Evolutionary conservation across 2,113 vertebrate species (phyloP), one percentile per base, ranked within the genome.

Genomic region (Morone chrysops): DNA sequence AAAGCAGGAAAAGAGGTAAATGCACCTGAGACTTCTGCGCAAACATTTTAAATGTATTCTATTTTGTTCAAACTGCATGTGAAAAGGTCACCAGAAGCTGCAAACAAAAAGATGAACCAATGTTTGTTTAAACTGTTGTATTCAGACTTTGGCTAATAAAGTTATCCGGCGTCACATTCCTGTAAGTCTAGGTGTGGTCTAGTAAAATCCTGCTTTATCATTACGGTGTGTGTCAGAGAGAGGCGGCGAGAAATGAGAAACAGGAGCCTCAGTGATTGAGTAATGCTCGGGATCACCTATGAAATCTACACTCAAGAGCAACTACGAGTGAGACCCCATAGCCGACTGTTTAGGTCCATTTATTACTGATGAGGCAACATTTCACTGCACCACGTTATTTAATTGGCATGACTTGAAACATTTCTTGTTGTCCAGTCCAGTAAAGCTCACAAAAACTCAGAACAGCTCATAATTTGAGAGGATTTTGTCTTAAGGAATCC

Each of bases 161-260:
- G 70, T 77, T 48, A 71, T 70, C 75, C 1, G 57, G 56, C 43
- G 1, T 53, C 57, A 80, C 75, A 82, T 87, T 90, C 80, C 86
- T 36, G 62, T 16, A n/a, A 72, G 74, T 56, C 13, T 6, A 74
- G 48, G 22, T 41, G 8, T 47, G 0, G 54, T 61, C 75, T 16
- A 16, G 61, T 81, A 82, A 90, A 88, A 71, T 0, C 4, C 47
- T 67, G 84, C 78, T 80, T 81, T 61, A 60, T 82, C 69, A 67
- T 68, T 56, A 71, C 50, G 1, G 69, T 41, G 66, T 41, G 66
- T 60, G 54, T 80, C 70, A 4, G 59, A 40, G 20, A 38, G 59
- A 63, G 36, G 36, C 56, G 4, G 66, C 9, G 59, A 40, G 59
- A 57, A 20, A 62, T 1, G 31, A 31, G 31, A 51, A 57, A 43